These are phyloP conservation scores for Paramisgurnus dabryanus DNA, from an alignment of 2,113 vertebrate genomes.

Conservation along the genomic window DNA sequence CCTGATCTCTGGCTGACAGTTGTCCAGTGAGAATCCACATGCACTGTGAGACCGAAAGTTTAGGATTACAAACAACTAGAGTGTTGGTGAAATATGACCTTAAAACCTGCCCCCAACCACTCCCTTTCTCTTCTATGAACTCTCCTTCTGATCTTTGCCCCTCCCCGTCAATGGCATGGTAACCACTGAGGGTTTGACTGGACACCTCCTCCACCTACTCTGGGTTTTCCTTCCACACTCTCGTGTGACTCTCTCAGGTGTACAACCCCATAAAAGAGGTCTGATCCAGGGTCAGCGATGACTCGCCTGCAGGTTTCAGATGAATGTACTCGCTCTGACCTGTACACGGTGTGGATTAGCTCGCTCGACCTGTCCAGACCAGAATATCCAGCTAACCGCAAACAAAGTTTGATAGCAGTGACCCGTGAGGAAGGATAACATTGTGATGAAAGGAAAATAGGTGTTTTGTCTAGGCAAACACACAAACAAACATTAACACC, in stretches of 20 bases:
- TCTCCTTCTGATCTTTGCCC: constrained; percentile 60
- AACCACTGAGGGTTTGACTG: constrained; percentile 54
- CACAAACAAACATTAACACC: constrained; percentile 33
- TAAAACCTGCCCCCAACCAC: constrained; percentile 60
- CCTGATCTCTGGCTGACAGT: constrained; percentile 2
- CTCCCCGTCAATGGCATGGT: constrained; percentile 67
- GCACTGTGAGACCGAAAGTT: constrained; percentile 59
- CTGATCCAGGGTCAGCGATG: neutral
- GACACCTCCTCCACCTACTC: constrained; percentile 74
- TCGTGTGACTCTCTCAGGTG: constrained; percentile 14
- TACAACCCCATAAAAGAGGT: neutral
- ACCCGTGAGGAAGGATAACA: neutral
- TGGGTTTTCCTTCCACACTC: constrained; percentile 24
- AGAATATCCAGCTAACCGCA: constrained; percentile 16
- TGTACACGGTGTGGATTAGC: neutral
- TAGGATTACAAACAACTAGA: constrained; percentile 79
- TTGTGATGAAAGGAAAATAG: constrained; percentile 36
- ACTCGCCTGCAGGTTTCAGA: neutral
- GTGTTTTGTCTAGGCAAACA: constrained; percentile 18
- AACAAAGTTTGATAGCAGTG: neutral
- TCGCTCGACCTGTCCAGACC: neutral
- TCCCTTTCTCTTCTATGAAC: constrained; percentile 47
- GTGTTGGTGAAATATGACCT: constrained; percentile 81
- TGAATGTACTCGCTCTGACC: neutral
- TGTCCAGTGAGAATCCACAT: neutral